Evolutionary conservation across 2,888 invertebrate species (phyloP), one percentile per base, ranked within the genome.

Genomic region (Diaperis boleti): DNA sequence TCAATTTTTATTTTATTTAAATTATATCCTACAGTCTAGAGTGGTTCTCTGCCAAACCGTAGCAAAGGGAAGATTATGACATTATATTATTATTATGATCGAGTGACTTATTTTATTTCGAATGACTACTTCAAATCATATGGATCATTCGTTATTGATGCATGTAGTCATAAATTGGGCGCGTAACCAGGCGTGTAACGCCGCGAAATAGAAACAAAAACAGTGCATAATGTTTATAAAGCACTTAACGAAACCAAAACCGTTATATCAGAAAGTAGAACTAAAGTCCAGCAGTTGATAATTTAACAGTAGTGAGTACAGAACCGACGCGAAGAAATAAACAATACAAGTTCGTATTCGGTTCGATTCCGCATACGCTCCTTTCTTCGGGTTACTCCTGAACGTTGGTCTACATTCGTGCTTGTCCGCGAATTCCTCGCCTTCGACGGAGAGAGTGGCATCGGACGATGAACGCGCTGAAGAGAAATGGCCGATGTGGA

Each of bases 381-480:
- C 72, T 76, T 78, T 77, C 78, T 74, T 76, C 74, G 73, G 76
- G 78, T 78, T 72, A 77, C 71, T 72, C 65, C 44, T 65, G 76
- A 72, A 60, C 76, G 68, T 76, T 76, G 78, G 72, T 74, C 76
- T 66, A 78, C 75, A 77, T 77, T 78, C 72, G 66, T 66, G 50
- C 6, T 17, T 18, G 33, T 33, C 44, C 50, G 64, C 65, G 41
- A 62, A 65, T 57, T 64, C 65, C 57, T 13, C 56, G 42, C 18
- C 49, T 33, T 14, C 6, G 35, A 65, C 26, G 11, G 33, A 49
- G 65, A 65, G 37, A 39, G 37, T 14, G 31, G 18, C 10, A 29
- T 7, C 2, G 8, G 13, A 22, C 45, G 44, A 44, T 4, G 31
- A 41, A 13, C 61, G 20, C n/a, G 33, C 4, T 6, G 11, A 18